Evolutionary conservation across 2,888 invertebrate species (phyloP).

Genomic region (Linnaemya vulpina): DNA sequence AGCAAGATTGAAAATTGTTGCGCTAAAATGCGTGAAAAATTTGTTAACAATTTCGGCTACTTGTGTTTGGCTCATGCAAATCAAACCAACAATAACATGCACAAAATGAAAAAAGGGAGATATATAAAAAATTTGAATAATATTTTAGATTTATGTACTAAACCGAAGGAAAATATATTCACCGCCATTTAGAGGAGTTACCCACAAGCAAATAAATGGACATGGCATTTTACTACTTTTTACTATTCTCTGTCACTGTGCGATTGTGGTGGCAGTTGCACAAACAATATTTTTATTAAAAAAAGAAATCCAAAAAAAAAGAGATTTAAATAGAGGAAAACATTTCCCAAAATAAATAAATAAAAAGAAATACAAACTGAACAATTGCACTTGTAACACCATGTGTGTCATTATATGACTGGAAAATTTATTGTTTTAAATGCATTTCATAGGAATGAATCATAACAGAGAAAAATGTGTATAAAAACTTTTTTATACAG

Average conservation of each 20-base stretch:
- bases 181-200: constrained; percentile 61
- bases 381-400: constrained; percentile 72
- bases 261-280: constrained; percentile 28
- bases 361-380: constrained; percentile 50
- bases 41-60: constrained; percentile 70
- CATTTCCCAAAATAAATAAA: neutral
- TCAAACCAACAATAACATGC: constrained; percentile 29
- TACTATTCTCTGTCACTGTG: constrained; percentile 23
- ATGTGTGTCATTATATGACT: constrained; percentile 67
- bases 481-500: neutral
- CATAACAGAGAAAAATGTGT: constrained; percentile 56
- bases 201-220: constrained; percentile 41
- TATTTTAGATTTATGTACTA: constrained; percentile 66
- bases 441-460: constrained; percentile 68
- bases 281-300: neutral
- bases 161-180: constrained; percentile 40
- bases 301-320: constrained; percentile 17
- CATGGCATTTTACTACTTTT: constrained; percentile 43
- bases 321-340: constrained; percentile 32
- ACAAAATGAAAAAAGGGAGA: neutral
- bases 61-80: constrained; percentile 61
- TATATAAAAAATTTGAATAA: constrained; percentile 38
- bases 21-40: constrained; percentile 69
- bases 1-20: constrained; percentile 27
- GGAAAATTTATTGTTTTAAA: constrained; percentile 65